phyloP scores from a whole-genome alignment of 2,888 invertebrate genomes.

The Macrophya annulata region DNA sequence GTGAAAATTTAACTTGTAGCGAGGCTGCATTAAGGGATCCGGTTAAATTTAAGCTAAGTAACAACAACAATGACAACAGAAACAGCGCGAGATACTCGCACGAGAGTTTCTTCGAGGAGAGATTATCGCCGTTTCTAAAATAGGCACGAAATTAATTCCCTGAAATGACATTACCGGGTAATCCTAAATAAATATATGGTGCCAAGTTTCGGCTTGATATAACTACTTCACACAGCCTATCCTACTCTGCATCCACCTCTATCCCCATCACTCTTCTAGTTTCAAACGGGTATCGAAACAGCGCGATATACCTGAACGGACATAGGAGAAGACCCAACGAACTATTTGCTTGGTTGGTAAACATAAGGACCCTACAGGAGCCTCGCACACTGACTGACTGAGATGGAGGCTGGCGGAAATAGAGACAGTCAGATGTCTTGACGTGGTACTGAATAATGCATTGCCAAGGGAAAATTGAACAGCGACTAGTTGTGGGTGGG shows the following conservation, averaged over 20 bases:
- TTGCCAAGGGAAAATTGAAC: conserved; percentile 70
- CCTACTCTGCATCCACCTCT: conserved; percentile 11
- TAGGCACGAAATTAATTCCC: conserved; percentile 60
- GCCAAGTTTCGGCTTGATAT: conserved; percentile 51
- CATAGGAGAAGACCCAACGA: conserved; percentile 60
- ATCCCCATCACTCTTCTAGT: not conserved
- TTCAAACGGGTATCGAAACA: conserved; percentile 25
- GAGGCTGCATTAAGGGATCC: not conserved
- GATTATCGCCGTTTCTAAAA: conserved; percentile 59
- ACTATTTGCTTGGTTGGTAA: conserved; percentile 71
- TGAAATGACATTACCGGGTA: conserved; percentile 61
- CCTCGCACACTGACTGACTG: conserved; percentile 62
- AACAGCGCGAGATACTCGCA: not conserved
- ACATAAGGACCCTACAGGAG: conserved; percentile 67
- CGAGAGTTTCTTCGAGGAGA: conserved; percentile 37
- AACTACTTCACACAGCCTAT: conserved; percentile 49
- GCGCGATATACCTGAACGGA: conserved; percentile 50
- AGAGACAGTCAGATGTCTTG: conserved; percentile 73
- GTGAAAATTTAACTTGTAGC: not conserved
- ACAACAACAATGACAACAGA: conserved; percentile 32
- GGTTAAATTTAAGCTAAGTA: conserved; percentile 26
- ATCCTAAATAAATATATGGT: conserved; percentile 63
- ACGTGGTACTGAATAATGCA: conserved; percentile 72
- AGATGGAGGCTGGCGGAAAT: conserved; percentile 67
- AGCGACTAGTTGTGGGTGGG: conserved; percentile 61